Evolutionary conservation across 1,140 invertebrate species (phyloP).

Genomic region (Drosophila melanogaster): DNA sequence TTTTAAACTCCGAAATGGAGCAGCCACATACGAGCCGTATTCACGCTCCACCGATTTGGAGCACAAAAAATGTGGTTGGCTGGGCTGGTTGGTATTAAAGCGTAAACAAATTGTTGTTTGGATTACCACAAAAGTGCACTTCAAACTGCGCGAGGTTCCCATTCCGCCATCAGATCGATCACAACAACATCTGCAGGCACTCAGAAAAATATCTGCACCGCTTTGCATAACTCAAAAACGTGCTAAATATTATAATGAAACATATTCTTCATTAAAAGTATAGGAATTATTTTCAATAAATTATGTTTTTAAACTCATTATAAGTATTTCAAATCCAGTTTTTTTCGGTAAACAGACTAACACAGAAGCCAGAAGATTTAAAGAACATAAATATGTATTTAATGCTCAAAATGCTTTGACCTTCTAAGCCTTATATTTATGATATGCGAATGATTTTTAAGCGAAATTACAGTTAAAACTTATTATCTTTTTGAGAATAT

Average conservation of each 20-base stretch:
- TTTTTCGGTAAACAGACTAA: too few species aligned
- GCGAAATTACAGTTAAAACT: background rate
- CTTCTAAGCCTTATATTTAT: too few species aligned
- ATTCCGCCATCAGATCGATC: constrained; percentile 24
- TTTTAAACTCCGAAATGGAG: constrained; percentile 52
- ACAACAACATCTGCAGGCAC: constrained; percentile 13
- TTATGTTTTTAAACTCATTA: too few species aligned
- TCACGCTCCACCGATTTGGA: constrained; percentile 67
- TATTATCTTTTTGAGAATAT: background rate
- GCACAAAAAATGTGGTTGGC: constrained; percentile 62
- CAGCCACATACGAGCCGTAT: constrained; percentile 38
- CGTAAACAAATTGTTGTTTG: constrained; percentile 49
- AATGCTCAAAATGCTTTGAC: too few species aligned
- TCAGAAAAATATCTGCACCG: constrained; percentile 2
- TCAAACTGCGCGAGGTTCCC: constrained; percentile 35
- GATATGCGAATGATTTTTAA: too few species aligned
- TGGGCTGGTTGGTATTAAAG: constrained; percentile 55
- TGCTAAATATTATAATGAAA: too few species aligned
- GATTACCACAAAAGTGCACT: constrained; percentile 66
- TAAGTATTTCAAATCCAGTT: too few species aligned
- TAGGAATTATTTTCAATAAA: too few species aligned
- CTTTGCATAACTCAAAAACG: background rate
- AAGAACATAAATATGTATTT: too few species aligned
- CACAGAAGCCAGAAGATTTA: too few species aligned
- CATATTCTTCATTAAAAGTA: too few species aligned